These are phyloP conservation scores for Daktulosphaira vitifoliae DNA, from an alignment of 1,140 invertebrate species.

Conservation along the genomic window DNA sequence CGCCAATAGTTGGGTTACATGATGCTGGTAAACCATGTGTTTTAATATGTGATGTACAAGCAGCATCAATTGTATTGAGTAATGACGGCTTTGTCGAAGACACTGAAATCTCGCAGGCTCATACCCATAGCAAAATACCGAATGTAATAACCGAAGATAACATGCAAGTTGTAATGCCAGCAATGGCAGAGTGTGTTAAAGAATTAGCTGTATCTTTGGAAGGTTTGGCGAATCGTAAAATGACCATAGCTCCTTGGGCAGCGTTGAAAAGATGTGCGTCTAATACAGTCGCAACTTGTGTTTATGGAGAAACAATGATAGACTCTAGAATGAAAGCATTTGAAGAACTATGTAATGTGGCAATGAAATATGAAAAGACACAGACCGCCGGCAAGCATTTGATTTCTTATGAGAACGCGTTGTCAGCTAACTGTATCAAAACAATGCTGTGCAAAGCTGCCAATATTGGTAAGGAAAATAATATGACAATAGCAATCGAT, in stretches of 20 bases:
- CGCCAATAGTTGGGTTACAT: not conserved
- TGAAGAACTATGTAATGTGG: not conserved
- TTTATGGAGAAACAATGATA: constrained; percentile 8
- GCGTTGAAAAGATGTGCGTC: not conserved
- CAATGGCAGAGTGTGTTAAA: not conserved
- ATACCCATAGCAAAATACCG: not conserved
- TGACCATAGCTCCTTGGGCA: not conserved
- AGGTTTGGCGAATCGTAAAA: constrained; percentile 1
- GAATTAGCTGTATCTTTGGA: constrained; percentile 8
- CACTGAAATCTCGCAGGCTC: not conserved
- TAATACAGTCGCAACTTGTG: constrained; percentile 8
- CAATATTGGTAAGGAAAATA: not conserved
- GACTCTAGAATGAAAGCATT: constrained; percentile 8
- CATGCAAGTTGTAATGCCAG: not conserved
- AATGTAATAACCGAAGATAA: not conserved
- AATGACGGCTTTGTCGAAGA: constrained; percentile 6
- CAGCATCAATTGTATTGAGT: not conserved
- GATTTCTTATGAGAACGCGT: not conserved
- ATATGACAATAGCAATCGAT: not conserved
- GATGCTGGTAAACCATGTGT: not conserved
- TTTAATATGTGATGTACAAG: not conserved
- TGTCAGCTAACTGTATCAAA: not conserved
- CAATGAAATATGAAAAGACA: not conserved
- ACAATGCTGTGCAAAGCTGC: not conserved
- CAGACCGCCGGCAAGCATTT: not conserved